Percentiles rank a stretch among this genome's conserved stretches.
These are phyloP conservation scores for Melanotaenia parkinsoni DNA, from an alignment of 2,797 vertebrate genomes.

Conservation along the genomic window DNA sequence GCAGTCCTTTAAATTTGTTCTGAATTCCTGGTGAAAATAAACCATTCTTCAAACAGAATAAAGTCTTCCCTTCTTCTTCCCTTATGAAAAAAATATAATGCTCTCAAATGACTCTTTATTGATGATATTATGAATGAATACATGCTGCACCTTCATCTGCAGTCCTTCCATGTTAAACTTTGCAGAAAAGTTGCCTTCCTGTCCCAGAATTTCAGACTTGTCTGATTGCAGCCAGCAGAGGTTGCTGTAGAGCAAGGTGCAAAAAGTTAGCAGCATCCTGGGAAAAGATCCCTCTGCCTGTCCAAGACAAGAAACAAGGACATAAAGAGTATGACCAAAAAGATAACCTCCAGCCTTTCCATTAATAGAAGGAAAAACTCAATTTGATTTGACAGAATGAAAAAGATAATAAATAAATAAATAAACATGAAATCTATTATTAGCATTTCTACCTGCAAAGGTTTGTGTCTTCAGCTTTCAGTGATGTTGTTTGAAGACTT, in stretches of 20 bases:
- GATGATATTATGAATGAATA: background rate
- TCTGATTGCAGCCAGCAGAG: slow-evolving; percentile 57
- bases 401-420: background rate
- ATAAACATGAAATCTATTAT: background rate
- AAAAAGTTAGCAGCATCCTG: background rate
- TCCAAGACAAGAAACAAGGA: background rate
- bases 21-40: background rate
- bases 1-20: slow-evolving; percentile 1
- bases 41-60: background rate
- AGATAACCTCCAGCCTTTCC: slow-evolving; percentile 5
- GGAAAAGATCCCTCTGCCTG: background rate
- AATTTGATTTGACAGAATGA: background rate
- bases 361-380: background rate
- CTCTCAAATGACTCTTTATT: too few species aligned
- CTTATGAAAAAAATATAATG: background rate
- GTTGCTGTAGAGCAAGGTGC: slow-evolving; percentile 44
- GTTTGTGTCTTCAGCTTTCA: background rate
- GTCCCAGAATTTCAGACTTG: background rate
- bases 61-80: background rate
- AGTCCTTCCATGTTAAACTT: background rate
- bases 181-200: background rate
- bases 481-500: background rate
- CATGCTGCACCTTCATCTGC: background rate
- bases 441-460: background rate
- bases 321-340: slow-evolving; percentile 13